Conservation (phyloP, 2,888 invertebrate genomes). For the Mayetiola destructor region DNA sequence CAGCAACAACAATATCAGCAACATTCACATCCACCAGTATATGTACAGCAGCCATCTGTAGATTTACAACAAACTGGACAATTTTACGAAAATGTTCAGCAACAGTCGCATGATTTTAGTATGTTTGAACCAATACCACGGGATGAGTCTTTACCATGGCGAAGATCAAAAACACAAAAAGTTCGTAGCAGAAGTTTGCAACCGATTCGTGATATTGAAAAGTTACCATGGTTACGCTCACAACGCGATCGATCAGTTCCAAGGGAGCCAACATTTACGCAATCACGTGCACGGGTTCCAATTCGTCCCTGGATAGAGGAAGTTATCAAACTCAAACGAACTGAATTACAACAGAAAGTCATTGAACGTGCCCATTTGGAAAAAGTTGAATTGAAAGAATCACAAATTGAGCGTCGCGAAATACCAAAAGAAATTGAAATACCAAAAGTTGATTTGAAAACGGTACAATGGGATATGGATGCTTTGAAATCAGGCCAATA, state of each 20-base stretch:
- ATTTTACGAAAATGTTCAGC: not conserved
- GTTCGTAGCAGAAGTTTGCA: slow-evolving; percentile 33
- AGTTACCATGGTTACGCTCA: slow-evolving; percentile 32
- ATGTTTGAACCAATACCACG: slow-evolving; percentile 30
- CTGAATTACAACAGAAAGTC: slow-evolving; percentile 31
- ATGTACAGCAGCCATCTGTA: not conserved
- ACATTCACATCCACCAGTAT: not conserved
- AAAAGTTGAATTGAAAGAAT: slow-evolving; percentile 41
- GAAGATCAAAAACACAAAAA: slow-evolving; percentile 31
- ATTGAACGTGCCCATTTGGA: slow-evolving; percentile 33
- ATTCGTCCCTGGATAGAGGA: slow-evolving; percentile 50
- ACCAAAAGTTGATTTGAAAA: slow-evolving; percentile 37
- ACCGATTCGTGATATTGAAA: slow-evolving; percentile 24
- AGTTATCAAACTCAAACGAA: slow-evolving; percentile 41
- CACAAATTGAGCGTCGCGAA: slow-evolving; percentile 39
- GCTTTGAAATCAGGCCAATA: slow-evolving; percentile 27
- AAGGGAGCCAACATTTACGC: slow-evolving; percentile 31
- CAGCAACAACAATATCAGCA: not conserved
- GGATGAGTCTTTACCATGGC: slow-evolving; percentile 43
- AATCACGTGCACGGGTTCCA: slow-evolving; percentile 23
- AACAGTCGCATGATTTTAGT: slow-evolving; percentile 25
- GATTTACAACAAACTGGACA: not conserved
- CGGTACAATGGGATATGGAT: slow-evolving; percentile 30
- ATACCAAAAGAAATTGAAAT: slow-evolving; percentile 39
- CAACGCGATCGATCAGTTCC: slow-evolving; percentile 38